Evolutionary conservation across 2,113 vertebrate species (phyloP), one percentile per base, ranked within the genome.

Genomic region (Pygoscelis antarcticus): DNA sequence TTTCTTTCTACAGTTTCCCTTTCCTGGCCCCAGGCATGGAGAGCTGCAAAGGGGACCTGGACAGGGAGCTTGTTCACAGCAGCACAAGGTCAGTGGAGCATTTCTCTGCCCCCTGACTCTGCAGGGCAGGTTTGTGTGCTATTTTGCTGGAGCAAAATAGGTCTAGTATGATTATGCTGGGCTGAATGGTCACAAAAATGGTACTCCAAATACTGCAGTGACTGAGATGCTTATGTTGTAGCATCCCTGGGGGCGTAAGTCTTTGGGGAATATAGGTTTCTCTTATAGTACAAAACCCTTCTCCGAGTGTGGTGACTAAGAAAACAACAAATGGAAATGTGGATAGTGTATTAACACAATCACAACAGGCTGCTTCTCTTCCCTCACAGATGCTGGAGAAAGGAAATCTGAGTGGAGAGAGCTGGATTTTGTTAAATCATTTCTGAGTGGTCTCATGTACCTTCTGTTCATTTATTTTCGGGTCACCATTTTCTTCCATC

Each of bases 1-100:
- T 97, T 79, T 85, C 47, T 80, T 87, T 60, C 40, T 69, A 3
- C 36, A 9, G 8, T 66, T 83, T 26, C 26, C n/a, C 19, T 84
- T 55, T 87, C 44, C 70, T 76, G 62, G 57, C 49, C 54, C 22
- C 49, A 38, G 77, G 25, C 83, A 70, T 2, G 54, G 21, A 17
- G 8, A 40, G 21, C 23, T 68, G 57, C 4, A 21, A 20, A 69
- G 77, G 21, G 13, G 57, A 82, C 22, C 19, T 0, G 2, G 51
- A 8, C 6, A 2, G 3, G n/a, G 80, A 68, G 20, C 15, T n/a
- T 19, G 54, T 54, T 49, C 65, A 18, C 30, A 68, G 72, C 57
- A 47, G 26, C 0, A 0, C 2, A 14, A 51, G 72, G 60, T 34
- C 4, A 0, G 38, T 34, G 30, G 51, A 60, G 27, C 26, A 36